Evolutionary conservation across 1,140 invertebrate genomes (phyloP), one percentile per base, ranked within the genome.

Genomic region (Acromyrmex echinatior): DNA sequence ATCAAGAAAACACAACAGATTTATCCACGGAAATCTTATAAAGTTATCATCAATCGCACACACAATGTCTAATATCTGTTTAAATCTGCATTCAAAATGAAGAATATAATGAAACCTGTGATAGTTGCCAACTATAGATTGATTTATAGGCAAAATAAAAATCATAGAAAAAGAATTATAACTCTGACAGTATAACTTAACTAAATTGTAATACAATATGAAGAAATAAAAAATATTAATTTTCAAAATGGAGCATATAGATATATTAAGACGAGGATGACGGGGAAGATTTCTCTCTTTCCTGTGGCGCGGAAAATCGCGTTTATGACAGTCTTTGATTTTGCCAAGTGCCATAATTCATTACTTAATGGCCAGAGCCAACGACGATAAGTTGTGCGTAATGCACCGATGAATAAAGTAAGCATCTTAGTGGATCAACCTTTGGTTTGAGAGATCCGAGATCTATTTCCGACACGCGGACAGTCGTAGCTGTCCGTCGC

Each of bases 391-490:
- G 74, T 78, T 56, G 76, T 79, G 68, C 49, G 79, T 80, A 85
- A 76, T 62, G 56, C 86, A 45, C 73, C 74, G 56, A 90, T 90
- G 89, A 90, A 81, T 78, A 92, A 92, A 90, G 63, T 56, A 80
- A 79, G 76, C 84, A 74, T 88, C 39, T 51, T 85, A 90, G 84
- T 88, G 71, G 91, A 92, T 92, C 90, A 92, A 92, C 87, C 88
- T 93, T 94, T 91, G 76, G 92, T 94, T 94, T 90, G 12, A 70
- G 81, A 92, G 90, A 70, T 71, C 18, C 92, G 86, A 94, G 88
- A 92, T 94, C 94, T 95, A 95, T 95, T 95, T 95, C 92, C 92
- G 93, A 92, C 91, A 87, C 90, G 80, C 89, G 88, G n/a, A 92
- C 89, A 90, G 90, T 91, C 84, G 92, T 81, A 93, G 88, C 86